These are phyloP conservation scores for Tauraco erythrolophus DNA, from an alignment of 2,113 vertebrate species.

Conservation along the genomic window DNA sequence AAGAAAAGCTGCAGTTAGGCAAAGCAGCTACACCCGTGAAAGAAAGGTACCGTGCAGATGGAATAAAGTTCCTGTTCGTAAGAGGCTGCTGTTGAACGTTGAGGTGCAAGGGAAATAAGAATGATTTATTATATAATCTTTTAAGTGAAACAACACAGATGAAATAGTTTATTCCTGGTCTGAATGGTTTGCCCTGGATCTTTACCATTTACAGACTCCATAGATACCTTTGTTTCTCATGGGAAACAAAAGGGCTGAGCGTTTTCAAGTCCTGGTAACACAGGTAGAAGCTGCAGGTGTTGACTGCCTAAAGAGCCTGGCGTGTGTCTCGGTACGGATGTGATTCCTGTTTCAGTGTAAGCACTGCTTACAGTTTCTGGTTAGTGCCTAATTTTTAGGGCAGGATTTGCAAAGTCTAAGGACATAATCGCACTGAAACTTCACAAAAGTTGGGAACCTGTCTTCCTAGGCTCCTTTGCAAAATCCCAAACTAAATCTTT, in stretches of 20 bases:
- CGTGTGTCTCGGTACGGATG: background rate
- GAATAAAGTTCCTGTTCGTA: background rate
- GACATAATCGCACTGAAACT: background rate
- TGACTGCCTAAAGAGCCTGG: background rate
- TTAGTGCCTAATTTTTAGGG: background rate
- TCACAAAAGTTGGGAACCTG: fast-evolving
- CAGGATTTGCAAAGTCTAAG: background rate
- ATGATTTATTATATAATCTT: background rate
- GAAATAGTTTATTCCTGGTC: background rate
- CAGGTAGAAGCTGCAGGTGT: background rate
- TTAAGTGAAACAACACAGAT: background rate
- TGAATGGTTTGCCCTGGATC: background rate
- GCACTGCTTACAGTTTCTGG: background rate
- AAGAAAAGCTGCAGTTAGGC: conserved; percentile 44
- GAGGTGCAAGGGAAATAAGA: background rate
- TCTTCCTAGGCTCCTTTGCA: background rate
- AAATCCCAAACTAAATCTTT: background rate
- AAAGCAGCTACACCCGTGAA: background rate
- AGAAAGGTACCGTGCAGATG: conserved; percentile 45
- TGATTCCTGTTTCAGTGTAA: background rate
- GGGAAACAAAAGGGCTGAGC: background rate
- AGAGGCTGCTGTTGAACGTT: background rate
- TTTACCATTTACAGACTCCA: background rate
- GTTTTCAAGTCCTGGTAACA: background rate
- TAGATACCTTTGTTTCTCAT: background rate